phyloP scores from a whole-genome alignment of 2,113 vertebrate genomes.

The Apodemus speciosus region DNA sequence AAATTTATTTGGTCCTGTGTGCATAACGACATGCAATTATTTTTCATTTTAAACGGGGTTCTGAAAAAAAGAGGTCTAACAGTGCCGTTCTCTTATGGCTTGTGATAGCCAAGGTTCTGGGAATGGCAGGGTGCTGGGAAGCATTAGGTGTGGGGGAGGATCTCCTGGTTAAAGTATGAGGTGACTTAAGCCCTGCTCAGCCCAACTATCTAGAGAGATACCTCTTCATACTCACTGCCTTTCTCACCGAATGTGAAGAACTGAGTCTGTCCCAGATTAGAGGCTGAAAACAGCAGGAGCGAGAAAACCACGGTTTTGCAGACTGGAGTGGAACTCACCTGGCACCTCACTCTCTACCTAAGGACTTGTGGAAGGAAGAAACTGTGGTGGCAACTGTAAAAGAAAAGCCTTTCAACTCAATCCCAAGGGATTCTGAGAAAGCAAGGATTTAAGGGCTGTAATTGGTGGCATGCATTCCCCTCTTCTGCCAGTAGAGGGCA shows the following conservation, averaged over 20 bases:
- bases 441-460: not conserved
- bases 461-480: not conserved
- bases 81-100: not conserved
- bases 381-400: not conserved
- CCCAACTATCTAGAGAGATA: slow-evolving; percentile 58
- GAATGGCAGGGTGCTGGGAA: not conserved
- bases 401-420: not conserved
- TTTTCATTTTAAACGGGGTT: not conserved
- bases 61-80: not conserved
- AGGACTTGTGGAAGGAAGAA: slow-evolving; percentile 74
- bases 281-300: slow-evolving; percentile 80
- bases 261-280: slow-evolving; percentile 84
- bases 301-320: slow-evolving; percentile 51
- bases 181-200: not conserved
- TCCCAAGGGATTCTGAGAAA: not conserved
- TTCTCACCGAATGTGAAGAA: slow-evolving; percentile 88
- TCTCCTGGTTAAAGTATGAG: not conserved
- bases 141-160: not conserved
- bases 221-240: slow-evolving; percentile 91
- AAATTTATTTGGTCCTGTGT: not conserved
- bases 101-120: not conserved
- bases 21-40: not conserved
- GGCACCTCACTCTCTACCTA: not conserved
- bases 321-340: slow-evolving; percentile 27
- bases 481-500: not conserved